Conservation (phyloP, 2,797 vertebrate species). For the Diplodus puntazzo region DNA sequence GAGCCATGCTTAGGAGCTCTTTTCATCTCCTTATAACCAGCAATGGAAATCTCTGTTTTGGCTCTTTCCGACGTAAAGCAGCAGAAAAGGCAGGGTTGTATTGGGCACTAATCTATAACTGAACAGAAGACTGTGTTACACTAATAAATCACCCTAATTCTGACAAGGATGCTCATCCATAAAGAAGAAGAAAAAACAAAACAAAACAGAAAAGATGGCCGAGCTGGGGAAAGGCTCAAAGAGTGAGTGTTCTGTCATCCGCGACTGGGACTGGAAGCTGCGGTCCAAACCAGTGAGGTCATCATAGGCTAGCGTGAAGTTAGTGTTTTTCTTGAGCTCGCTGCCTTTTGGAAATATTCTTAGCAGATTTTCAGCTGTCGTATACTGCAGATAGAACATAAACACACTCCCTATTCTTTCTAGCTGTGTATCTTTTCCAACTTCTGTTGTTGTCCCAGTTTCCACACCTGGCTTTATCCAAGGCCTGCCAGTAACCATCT, state of each 20-base stretch:
- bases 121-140: conserved; percentile 45
- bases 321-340: conserved; percentile 72
- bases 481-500: conserved; percentile 60
- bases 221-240: conserved; percentile 63
- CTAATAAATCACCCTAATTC: conserved; percentile 55
- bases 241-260: conserved; percentile 76
- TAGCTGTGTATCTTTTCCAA: conserved; percentile 45
- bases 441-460: conserved; percentile 71
- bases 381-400: conserved; percentile 55
- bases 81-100: conserved; percentile 9
- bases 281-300: conserved; percentile 82
- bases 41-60: conserved; percentile 25
- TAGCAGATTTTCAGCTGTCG: conserved; percentile 74
- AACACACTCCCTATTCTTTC: conserved; percentile 54
- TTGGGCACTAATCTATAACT: conserved; percentile 41
- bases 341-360: conserved; percentile 73
- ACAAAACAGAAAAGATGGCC: conserved; percentile 49
- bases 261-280: conserved; percentile 66
- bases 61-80: conserved; percentile 27
- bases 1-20: conserved; percentile 30
- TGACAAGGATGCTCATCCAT: conserved; percentile 44
- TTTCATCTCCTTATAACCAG: conserved; percentile 59
- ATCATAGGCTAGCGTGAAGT: conserved; percentile 77
- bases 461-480: conserved; percentile 68
- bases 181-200: conserved; percentile 52